Base-by-base conservation (phyloP, 2,113 vertebrate species). In the Xiphophorus maculatus region DNA sequence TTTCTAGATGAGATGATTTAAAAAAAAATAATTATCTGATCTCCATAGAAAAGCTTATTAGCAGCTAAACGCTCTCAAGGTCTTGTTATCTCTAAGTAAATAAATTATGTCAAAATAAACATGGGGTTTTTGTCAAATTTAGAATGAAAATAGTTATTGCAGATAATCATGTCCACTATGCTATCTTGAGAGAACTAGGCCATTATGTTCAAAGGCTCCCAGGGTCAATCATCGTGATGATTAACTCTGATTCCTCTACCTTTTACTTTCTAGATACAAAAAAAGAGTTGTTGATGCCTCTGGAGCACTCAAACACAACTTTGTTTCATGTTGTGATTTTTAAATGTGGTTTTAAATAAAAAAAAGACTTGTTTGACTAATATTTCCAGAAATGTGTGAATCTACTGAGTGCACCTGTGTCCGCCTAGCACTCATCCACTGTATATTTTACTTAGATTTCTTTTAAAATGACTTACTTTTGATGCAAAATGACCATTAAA, bases 261-360 rank as follows among this genome's bases (percentile, higher is more conserved):
- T 80, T 84, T 91, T 80, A 70, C 60, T 75, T 75, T 85, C 0
- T 44, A 63, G 12, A 42, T 71, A 66, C 30, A 40, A 75, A 79
- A 82, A 19, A 68, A 86, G 86, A 89, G 74, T 77, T 82, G 32
- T 88, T 67, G 60, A 82, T 92, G 87, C 77, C 74, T 91, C 90
- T 90, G 89, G 90, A 93, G 90, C 76, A 88, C 72, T 81, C 22
- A 0, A 85, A 89, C 70, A 76, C 71, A 78, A 81, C 10, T 40
- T 33, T 1, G 14, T 37, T 66, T n/a, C 1, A 6, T 65, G 61
- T 74, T 25, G 63, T 25, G 22, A 13, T 27, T 28, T 37, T 37
- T 37, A 37, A 37, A 37, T 11, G 35, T 37, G 35, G 13, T 13
- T 61, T 61, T 61, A 29, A 61, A 61, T 13, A 4, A 29, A 28